phyloP scores from a whole-genome alignment of 1,140 invertebrate genomes.

The Medauroidea extradentata region DNA sequence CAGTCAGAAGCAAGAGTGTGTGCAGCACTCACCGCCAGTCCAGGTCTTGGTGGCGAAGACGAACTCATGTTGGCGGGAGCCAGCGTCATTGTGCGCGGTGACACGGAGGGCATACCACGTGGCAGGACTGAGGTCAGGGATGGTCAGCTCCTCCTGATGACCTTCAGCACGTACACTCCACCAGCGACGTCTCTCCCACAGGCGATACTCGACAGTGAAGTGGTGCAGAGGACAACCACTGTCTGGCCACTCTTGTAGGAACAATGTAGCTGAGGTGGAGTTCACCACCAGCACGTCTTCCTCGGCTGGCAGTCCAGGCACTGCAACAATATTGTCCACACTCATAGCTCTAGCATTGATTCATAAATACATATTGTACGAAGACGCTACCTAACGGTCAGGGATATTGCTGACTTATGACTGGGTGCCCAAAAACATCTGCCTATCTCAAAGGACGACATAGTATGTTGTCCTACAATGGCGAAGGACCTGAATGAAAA shows the following conservation, averaged over 20 bases:
- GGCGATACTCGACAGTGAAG: conserved; percentile 45
- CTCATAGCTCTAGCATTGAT: background rate
- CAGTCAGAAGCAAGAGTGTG: too few species aligned
- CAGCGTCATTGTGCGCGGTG: conserved; percentile 75
- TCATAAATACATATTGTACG: too few species aligned
- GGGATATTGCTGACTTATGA: too few species aligned
- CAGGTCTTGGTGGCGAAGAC: conserved; percentile 76
- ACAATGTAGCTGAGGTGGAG: conserved; percentile 37
- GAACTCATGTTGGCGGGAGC: conserved; percentile 62
- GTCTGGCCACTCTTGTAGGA: conserved; percentile 48
- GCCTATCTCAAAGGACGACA: too few species aligned
- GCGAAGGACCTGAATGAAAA: too few species aligned
- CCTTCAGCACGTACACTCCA: conserved; percentile 28
- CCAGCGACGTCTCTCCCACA: conserved; percentile 11
- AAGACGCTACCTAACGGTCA: too few species aligned
- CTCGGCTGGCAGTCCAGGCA: conserved; percentile 23
- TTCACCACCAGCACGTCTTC: conserved; percentile 37
- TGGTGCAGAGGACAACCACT: conserved; percentile 52
- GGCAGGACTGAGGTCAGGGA: conserved; percentile 65
- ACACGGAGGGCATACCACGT: conserved; percentile 75
- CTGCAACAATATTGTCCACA: conserved; percentile 15
- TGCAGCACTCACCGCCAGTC: conserved; percentile 56
- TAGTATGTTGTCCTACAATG: too few species aligned
- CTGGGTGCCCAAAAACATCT: too few species aligned
- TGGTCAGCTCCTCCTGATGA: conserved; percentile 54